These are phyloP conservation scores for Atrichornis clamosus DNA, from an alignment of 2,113 vertebrate genomes.

Conservation along the genomic window DNA sequence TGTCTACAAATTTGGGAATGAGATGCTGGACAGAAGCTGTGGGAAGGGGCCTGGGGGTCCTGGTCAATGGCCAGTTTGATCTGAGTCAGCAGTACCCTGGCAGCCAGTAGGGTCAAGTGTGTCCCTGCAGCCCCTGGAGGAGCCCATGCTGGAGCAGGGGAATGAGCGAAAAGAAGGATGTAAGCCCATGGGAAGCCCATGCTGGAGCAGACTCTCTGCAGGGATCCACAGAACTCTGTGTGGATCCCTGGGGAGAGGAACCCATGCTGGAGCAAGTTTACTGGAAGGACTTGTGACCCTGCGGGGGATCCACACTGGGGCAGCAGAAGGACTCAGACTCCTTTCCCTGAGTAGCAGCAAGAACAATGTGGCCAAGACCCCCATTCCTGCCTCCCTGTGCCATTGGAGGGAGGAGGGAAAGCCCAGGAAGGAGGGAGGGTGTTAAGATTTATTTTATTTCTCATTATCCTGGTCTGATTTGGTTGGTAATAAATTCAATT, in stretches of 20 bases:
- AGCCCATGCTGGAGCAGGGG: neutral
- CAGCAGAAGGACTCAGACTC: neutral
- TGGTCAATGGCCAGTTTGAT: too few relatives aligned
- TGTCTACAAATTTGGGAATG: too few relatives aligned
- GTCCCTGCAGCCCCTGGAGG: neutral
- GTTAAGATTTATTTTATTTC: neutral
- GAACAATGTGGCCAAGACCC: fast-evolving
- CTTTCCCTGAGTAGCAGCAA: neutral
- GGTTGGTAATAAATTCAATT: neutral
- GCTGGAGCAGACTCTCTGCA: neutral
- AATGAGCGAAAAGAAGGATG: neutral
- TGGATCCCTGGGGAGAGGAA: neutral
- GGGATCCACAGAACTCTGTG: too few relatives aligned
- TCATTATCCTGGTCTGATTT: neutral
- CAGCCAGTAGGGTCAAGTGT: too few relatives aligned
- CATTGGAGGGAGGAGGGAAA: neutral
- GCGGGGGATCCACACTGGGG: neutral
- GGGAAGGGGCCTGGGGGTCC: too few relatives aligned
- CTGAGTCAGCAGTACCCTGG: too few relatives aligned
- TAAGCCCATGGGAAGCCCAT: neutral
- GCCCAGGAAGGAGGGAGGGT: neutral
- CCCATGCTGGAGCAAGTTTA: neutral
- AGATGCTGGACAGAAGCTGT: too few relatives aligned
- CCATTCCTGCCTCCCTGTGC: neutral
- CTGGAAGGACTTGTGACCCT: neutral